Evolutionary conservation across 1,140 invertebrate species (phyloP), one percentile per base, ranked within the genome.

Genomic region (Drosophila ohnishii): DNA sequence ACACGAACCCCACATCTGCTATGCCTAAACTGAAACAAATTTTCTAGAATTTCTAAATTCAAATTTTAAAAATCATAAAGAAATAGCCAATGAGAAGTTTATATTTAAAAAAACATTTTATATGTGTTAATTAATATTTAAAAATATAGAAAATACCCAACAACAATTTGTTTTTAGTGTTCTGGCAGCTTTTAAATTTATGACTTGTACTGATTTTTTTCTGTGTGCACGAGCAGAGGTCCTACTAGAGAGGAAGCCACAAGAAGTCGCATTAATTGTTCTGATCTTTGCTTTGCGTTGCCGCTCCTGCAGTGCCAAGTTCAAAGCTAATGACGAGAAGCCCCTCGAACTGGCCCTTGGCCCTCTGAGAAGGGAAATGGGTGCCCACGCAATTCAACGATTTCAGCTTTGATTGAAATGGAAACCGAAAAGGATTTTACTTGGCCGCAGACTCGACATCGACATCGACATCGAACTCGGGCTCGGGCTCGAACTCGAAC

Each of bases 361-460:
- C 14, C 60, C 48, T 30, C 28, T 6, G n/a, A 19, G 32, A 14
- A 42, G 40, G 28, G 37, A 14, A 28, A 32, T 22, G 45, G 6
- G 25, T 6, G 47, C 4, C 34, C 42, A 70, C 65, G 53, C 67
- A 37, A 59, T 71, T 47, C 44, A 50, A 42, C 65, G 51, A 71
- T 71, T 60, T 62, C 44, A 55, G 78, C 84, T 60, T 66, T 86
- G 83, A 87, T 87, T 87, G 83, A 87, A 87, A 87, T 88, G 50
- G 83, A 87, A 77, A 83, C 83, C 79, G 66, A 65, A 72, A 83
- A 74, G 73, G 75, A 62, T 71, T 77, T 58, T 34, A 40, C 55
- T 61, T 42, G 28, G 47, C 47, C 47, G 40, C 65, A 70, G 55
- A 59, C 65, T 53, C 16, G 39, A 34, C 50, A 35, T 34, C 48